Conservation (phyloP, 2,797 vertebrate species). For the Mustela erminea region DNA sequence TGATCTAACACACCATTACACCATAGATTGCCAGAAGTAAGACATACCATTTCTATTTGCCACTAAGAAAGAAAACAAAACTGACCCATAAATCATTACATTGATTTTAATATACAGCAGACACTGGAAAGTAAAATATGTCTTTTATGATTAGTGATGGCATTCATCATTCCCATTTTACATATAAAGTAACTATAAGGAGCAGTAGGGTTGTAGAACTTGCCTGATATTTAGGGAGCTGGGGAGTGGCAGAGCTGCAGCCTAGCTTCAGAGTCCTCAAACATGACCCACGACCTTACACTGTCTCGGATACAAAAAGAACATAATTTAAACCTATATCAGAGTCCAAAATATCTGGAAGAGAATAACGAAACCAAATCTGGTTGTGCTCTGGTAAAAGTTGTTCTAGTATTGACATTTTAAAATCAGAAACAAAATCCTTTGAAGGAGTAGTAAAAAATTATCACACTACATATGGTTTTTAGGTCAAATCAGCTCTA, state of each 20-base stretch:
- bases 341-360: neutral
- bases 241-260: neutral
- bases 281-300: neutral
- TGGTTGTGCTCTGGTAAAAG: neutral
- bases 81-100: neutral
- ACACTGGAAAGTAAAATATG: neutral
- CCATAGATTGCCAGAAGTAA: neutral
- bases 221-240: neutral
- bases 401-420: neutral
- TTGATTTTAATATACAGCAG: neutral
- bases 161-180: neutral
- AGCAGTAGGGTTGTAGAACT: neutral
- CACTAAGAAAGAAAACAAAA: slow-evolving; percentile 12
- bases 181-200: neutral
- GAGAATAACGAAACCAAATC: neutral
- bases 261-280: neutral
- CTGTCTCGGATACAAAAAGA: neutral
- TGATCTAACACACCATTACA: neutral
- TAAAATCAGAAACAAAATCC: neutral
- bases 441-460: neutral
- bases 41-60: neutral
- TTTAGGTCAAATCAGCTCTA: neutral
- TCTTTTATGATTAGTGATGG: neutral
- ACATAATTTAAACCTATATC: neutral
- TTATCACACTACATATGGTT: neutral